Percentiles rank a stretch among this genome's conserved stretches.
These are phyloP conservation scores for Bombyx mori DNA, from an alignment of 1,140 invertebrate genomes.

Conservation along the genomic window DNA sequence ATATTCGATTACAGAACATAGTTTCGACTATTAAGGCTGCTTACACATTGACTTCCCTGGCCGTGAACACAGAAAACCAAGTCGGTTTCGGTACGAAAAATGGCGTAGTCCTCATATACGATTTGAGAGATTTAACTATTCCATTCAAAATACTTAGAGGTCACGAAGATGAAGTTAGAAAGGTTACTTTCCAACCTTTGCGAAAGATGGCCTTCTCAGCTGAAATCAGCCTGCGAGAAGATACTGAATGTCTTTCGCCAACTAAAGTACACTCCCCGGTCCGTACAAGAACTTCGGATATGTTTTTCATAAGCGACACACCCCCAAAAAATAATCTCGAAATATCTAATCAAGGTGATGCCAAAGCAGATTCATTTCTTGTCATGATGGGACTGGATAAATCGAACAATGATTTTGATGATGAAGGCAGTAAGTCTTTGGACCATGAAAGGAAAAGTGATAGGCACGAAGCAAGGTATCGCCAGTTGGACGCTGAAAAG, in stretches of 20 bases:
- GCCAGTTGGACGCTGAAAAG: constrained; percentile 44
- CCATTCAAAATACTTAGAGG: constrained; percentile 52
- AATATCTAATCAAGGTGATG: constrained; percentile 24
- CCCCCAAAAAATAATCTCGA: constrained; percentile 39
- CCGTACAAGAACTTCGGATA: constrained; percentile 41
- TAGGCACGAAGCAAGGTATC: constrained; percentile 34
- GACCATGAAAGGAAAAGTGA: constrained; percentile 44
- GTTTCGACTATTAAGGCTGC: constrained; percentile 56
- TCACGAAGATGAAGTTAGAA: constrained; percentile 50
- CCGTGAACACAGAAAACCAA: constrained; percentile 51
- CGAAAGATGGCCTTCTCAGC: constrained; percentile 40
- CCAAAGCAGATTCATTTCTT: constrained; percentile 56
- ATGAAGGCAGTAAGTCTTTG: constrained; percentile 34
- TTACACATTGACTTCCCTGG: constrained; percentile 53
- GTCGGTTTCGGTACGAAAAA: constrained; percentile 61
- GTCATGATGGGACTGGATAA: constrained; percentile 56
- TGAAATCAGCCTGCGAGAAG: constrained; percentile 57
- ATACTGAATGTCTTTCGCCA: constrained; percentile 33
- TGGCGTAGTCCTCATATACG: constrained; percentile 57
- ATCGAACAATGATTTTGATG: constrained; percentile 40
- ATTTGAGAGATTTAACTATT: constrained; percentile 51
- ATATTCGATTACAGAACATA: constrained; percentile 56
- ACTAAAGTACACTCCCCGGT: constrained; percentile 37
- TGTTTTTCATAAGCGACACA: constrained; percentile 49
- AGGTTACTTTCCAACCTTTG: constrained; percentile 55